These are phyloP conservation scores for Seriola dumerili DNA, from an alignment of 2,113 vertebrate species.

Conservation along the genomic window DNA sequence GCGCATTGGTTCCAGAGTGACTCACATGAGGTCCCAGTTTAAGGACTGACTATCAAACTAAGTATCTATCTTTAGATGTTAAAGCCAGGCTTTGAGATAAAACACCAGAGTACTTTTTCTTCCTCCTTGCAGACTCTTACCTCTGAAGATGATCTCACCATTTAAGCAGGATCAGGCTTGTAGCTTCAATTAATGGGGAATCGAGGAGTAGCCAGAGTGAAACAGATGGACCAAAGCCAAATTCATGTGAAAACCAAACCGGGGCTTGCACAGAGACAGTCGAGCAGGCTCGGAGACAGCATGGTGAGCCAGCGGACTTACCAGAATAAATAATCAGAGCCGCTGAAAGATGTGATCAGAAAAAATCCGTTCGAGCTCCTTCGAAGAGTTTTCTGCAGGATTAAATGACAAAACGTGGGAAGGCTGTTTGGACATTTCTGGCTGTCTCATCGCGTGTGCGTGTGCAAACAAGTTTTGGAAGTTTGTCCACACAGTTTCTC, in stretches of 20 bases:
- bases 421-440: slow-evolving; percentile 60
- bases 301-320: slow-evolving; percentile 59
- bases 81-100: slow-evolving; percentile 16
- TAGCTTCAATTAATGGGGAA: slow-evolving; percentile 28
- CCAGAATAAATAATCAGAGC: slow-evolving; percentile 76
- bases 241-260: slow-evolving; percentile 43
- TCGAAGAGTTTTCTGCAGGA: slow-evolving; percentile 56
- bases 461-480: slow-evolving; percentile 49
- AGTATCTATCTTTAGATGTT: slow-evolving; percentile 26
- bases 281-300: slow-evolving; percentile 47
- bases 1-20: background rate
- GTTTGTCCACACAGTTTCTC: slow-evolving; percentile 20
- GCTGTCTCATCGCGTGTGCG: slow-evolving; percentile 59
- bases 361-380: slow-evolving; percentile 67
- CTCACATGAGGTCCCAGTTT: background rate
- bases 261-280: slow-evolving; percentile 19
- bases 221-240: slow-evolving; percentile 25
- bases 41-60: background rate
- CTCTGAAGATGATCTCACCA: slow-evolving; percentile 18
- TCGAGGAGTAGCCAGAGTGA: slow-evolving; percentile 28
- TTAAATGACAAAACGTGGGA: slow-evolving; percentile 54
- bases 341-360: slow-evolving; percentile 68
- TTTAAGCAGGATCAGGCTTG: slow-evolving; percentile 22
- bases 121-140: background rate
- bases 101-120: background rate